Base-by-base conservation (phyloP, 2,797 vertebrate genomes). In the Melanotaenia trifasciata region DNA sequence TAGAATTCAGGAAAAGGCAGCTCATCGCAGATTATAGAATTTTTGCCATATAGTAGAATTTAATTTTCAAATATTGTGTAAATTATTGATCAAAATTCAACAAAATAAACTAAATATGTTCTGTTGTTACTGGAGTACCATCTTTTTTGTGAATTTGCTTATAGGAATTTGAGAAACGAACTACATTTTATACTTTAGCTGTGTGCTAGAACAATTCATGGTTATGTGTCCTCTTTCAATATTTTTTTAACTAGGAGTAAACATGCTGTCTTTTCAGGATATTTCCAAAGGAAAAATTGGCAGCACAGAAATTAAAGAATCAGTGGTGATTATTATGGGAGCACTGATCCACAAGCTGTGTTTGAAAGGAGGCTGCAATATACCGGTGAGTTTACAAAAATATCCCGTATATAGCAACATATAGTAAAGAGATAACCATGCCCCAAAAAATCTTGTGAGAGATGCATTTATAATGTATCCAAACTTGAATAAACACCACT, bases 291-390 rank as follows among this genome's bases (percentile, higher is more conserved):
- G 94, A 64, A 95, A 96, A 58, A 96, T 99, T 0, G 95, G 91
- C 36, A 98, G 91, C 76, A 89, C 70, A n/a, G 96, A 99, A 79
- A 97, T 98, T 82, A 96, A 94, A 92, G 97, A 99, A 94, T 96
- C 96, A 0, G 87, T 97, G 40, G 93, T 99, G 85, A 98, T 98
- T 87, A 94, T 98, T 76, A 95, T 96, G 84, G 98, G 98, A 57
- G 97, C 98, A 0, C 91, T 99, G 36, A 91, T 99, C 70, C 93
- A 92, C 79, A 99, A 98, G 72, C 88, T 99, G 59, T 98, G 97
- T 80, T 94, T 96, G 87, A 96, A 89, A 51, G 96, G 95, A 86
- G 94, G 84, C 38, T 98, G 97, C 87, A 93, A 96, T 72, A 92
- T 96, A 80, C 95, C 96, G 12, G 98, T 99, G 91, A 96, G 95